phyloP scores from a whole-genome alignment of 2,797 vertebrate species.

The Microctenopoma lineatum region DNA sequence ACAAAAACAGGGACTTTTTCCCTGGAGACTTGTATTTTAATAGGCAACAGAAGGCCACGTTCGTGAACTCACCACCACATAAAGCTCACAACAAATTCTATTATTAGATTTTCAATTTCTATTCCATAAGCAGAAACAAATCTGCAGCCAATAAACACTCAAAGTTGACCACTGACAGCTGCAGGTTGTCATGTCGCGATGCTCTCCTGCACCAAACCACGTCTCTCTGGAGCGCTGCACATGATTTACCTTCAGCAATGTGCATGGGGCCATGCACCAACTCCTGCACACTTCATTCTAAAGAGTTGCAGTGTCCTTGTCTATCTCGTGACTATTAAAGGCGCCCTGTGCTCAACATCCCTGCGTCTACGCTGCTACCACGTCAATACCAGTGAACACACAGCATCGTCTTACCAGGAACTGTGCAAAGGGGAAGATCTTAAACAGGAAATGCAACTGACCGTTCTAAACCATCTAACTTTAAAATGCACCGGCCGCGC shows the following conservation, averaged over 20 bases:
- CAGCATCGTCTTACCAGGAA: constrained; percentile 92
- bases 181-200: constrained; percentile 54
- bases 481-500: constrained; percentile 86
- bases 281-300: constrained; percentile 56
- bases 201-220: constrained; percentile 42
- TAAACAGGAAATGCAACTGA: constrained; percentile 95
- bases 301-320: constrained; percentile 62
- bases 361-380: constrained; percentile 79
- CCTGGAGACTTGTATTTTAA: constrained; percentile 46
- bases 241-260: constrained; percentile 32
- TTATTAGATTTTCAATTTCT: constrained; percentile 74
- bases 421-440: constrained; percentile 86
- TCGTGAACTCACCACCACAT: constrained; percentile 52
- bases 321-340: constrained; percentile 79
- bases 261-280: constrained; percentile 44
- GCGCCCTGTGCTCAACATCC: constrained; percentile 73
- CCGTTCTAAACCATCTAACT: constrained; percentile 87
- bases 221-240: constrained; percentile 24
- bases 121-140: constrained; percentile 47
- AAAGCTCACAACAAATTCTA: constrained; percentile 58
- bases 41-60: constrained; percentile 34
- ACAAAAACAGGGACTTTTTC: constrained; percentile 27
- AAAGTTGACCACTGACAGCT: constrained; percentile 54
- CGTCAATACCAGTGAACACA: constrained; percentile 78
- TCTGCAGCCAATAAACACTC: constrained; percentile 50